Base-by-base conservation (phyloP, 2,888 invertebrate species). In the Hyppa rectilinea region DNA sequence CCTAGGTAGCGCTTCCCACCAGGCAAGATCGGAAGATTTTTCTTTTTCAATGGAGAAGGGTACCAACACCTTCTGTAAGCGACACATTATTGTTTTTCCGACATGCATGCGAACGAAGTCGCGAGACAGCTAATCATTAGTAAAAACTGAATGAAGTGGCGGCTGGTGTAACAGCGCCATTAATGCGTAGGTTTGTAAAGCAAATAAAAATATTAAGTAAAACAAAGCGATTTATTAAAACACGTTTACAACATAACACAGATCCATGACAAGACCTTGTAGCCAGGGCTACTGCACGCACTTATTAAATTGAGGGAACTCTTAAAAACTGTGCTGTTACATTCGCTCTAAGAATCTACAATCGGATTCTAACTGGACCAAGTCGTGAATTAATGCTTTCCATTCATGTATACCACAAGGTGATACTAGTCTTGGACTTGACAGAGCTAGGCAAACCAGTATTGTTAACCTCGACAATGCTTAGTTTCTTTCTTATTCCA, bases 391-490 rank as follows among this genome's bases (percentile, higher is more conserved):
- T 9, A 56, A 31, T 78, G 23, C 52, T 55, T 71, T 78, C 50
- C 40, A 71, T 61, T 75, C 56, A 40, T 50, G 71, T 50, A 14
- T 12, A 43, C n/a, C 71, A 40, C 65, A 73, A 72, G 69, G 73
- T 64, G 34, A 73, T 58, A 60, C 43, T 61, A 56, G n/a, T 55
- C 52, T 56, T 63, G 47, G 9, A 49, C 26, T 67, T 65, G 60
- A 34, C 52, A 23, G 43, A 62, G 56, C 78, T 80, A 72, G 79
- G 79, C 61, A n/a, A 82, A 73, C 82, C n/a, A 61, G 52, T 72
- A 43, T 67, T 64, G 49, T 73, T 70, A 63, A 64, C 80, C 79
- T 82, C 66, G 79, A 23, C 31, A 29, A n/a, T 43, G 36, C 14
- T 40, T 50, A 50, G 40, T 56, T 63, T 29, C 38, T 29, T 23